phyloP scores from a whole-genome alignment of 2,888 invertebrate genomes.

The Rhagonycha lutea region DNA sequence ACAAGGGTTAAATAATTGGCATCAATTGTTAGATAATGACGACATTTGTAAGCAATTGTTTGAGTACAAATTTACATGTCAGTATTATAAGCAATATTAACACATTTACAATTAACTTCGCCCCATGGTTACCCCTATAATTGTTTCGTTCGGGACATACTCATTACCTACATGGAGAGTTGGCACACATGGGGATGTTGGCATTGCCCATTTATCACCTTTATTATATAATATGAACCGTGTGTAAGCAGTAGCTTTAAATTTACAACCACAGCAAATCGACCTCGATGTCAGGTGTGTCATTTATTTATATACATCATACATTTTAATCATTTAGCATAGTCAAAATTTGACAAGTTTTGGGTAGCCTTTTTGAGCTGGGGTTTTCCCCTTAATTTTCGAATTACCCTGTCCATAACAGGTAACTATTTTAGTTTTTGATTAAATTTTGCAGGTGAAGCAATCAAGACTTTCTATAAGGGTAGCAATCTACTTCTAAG shows the following conservation, averaged over 20 bases:
- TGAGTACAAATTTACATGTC: constrained; percentile 3
- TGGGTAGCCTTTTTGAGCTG: no score
- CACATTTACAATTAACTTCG: constrained; percentile 18
- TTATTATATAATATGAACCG: constrained; percentile 19
- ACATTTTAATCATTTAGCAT: background rate
- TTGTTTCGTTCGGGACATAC: constrained; percentile 23
- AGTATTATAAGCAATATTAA: constrained; percentile 20
- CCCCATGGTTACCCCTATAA: constrained; percentile 20
- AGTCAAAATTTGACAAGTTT: background rate
- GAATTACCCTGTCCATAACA: no score
- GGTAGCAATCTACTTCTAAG: no score
- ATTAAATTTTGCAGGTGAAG: no score
- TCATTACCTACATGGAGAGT: constrained; percentile 11
- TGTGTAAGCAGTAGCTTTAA: constrained; percentile 14
- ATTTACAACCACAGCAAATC: constrained; percentile 16
- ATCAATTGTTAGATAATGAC: background rate
- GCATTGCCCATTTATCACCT: constrained; percentile 14
- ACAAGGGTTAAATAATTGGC: background rate
- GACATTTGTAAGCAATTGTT: background rate
- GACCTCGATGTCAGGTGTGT: background rate
- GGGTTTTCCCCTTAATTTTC: no score
- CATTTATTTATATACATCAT: background rate
- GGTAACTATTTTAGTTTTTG: no score
- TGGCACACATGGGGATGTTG: background rate
- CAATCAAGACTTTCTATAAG: no score